Base-by-base conservation (phyloP, 2,888 invertebrate genomes). In the Melanostoma scalare region DNA sequence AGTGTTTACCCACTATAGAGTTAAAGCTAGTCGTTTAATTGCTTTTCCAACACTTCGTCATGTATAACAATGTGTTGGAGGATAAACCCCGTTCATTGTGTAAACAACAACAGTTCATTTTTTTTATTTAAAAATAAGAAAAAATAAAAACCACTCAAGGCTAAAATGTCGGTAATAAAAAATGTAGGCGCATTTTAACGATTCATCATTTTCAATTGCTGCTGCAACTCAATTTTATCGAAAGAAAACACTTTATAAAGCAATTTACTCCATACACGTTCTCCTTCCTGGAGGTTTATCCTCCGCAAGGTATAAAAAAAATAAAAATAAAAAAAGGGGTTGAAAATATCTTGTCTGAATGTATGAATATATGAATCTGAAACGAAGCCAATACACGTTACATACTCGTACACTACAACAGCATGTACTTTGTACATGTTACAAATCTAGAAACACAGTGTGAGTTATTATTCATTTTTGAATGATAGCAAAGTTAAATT, bases 221-320 rank as follows among this genome's bases (percentile, higher is more conserved):
- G 38, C 36, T 46, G 36, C 56, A 71, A 56, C 58, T 58, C 50
- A 58, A 71, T 71, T 60, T 60, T 8, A 71, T 60, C 50, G 60
- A 71, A 58, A 60, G 42, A 52, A 50, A 52, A 71, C 50, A 46
- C 61, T 46, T 52, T 60, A 71, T 71, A 20, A 42, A 60, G 42
- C 50, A 58, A 69, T 69, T 69, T 58, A 58, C 48, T 58, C 10
- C 9, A 58, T 9, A 55, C 35, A 50, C 31, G 40, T 44, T 58
- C 20, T 20, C 56, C 50, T 58, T 50, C 40, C 38, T 36, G 33
- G n/a, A 42, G 9, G 31, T 56, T 56, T 56, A 44, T 60, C 42
- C 44, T 44, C 44, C 10, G 42, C 33, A 46, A 68, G 55, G 69
- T 56, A 69, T 56, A 20, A 6, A 30, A 30, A 42, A 46, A 56